These are phyloP conservation scores for Alosa sapidissima DNA, from an alignment of 2,797 vertebrate genomes.

Conservation along the genomic window DNA sequence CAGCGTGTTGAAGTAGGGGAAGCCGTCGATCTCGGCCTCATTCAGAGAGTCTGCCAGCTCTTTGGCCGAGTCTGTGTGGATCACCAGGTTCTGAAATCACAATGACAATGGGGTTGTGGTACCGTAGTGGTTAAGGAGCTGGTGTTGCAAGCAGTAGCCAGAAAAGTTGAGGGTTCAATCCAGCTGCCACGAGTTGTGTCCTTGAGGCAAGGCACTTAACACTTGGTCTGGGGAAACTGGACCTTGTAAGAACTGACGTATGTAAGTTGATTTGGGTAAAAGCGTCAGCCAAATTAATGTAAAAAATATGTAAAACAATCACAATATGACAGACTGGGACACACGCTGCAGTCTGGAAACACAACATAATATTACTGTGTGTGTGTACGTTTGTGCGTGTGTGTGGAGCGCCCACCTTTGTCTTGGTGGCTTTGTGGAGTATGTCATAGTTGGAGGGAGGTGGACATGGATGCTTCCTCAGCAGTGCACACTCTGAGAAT, in stretches of 20 bases:
- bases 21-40: slow-evolving; percentile 75
- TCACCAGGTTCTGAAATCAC: slow-evolving; percentile 76
- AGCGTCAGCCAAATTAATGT: too few relatives aligned
- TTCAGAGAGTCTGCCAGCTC: slow-evolving; percentile 92
- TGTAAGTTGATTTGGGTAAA: too few relatives aligned
- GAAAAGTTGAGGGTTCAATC: too few relatives aligned
- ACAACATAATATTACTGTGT: not conserved
- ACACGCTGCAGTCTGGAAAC: not conserved
- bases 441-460: slow-evolving; percentile 96
- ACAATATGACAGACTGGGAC: not conserved
- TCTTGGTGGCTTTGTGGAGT: slow-evolving; percentile 88
- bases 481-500: slow-evolving; percentile 91
- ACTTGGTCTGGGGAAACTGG: too few relatives aligned
- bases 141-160: too few relatives aligned
- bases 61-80: slow-evolving; percentile 91
- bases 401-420: slow-evolving; percentile 74
- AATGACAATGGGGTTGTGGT: not conserved
- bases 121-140: too few relatives aligned
- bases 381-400: not conserved
- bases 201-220: too few relatives aligned
- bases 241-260: too few relatives aligned
- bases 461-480: slow-evolving; percentile 94
- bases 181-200: too few relatives aligned
- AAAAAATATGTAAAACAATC: too few relatives aligned
- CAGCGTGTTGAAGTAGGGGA: slow-evolving; percentile 91